Conservation (phyloP, 2,888 invertebrate genomes). For the Tetramorium bicarinatum region DNA sequence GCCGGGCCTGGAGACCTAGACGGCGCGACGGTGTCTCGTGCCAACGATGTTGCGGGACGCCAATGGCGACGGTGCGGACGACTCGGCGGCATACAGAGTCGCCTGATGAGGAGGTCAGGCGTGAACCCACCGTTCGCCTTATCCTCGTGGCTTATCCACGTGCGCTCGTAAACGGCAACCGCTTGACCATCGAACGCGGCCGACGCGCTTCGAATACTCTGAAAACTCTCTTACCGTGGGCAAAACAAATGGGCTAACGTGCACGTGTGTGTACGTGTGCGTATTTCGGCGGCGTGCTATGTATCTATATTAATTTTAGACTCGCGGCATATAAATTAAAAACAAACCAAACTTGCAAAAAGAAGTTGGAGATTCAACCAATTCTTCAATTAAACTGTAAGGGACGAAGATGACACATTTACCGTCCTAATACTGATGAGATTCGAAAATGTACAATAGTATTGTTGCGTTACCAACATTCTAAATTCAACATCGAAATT, state of each 20-base stretch:
- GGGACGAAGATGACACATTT: background rate
- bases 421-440: background rate
- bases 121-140: constrained; percentile 54
- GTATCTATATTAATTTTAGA: background rate
- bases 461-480: background rate
- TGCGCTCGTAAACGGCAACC: background rate
- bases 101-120: constrained; percentile 59
- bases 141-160: background rate
- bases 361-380: background rate
- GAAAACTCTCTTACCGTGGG: constrained; percentile 34
- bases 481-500: background rate
- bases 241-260: constrained; percentile 11
- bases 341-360: background rate
- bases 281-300: background rate
- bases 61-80: constrained; percentile 38
- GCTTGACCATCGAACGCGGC: constrained; percentile 12
- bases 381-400: background rate
- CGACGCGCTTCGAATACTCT: background rate
- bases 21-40: constrained; percentile 61
- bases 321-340: background rate
- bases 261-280: too few species aligned
- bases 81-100: constrained; percentile 61
- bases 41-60: constrained; percentile 34
- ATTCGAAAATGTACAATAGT: constrained; percentile 2
- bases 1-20: constrained; percentile 84